Evolutionary conservation across 2,113 vertebrate genomes (phyloP), one percentile per base, ranked within the genome.

Genomic region (Neomonachus schauinslandi): DNA sequence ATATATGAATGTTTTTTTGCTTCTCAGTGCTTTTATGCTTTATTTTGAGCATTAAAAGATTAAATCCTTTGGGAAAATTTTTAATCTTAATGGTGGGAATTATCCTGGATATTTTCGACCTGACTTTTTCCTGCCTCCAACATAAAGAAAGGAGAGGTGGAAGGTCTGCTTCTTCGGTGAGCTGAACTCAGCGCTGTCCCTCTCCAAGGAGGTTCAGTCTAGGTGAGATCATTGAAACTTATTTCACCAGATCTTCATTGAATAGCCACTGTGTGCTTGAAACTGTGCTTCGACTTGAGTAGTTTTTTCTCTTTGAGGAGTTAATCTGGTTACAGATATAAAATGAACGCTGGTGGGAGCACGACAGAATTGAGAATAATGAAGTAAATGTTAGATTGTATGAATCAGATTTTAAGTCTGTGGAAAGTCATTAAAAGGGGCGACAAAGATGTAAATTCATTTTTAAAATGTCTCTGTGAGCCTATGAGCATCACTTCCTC

Each of bases 321-420:
- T 65, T 86, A 89, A 94, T 96, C 80, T 96, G 26, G n/a, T 80
- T 79, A 84, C 3, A 94, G 22, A 26, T 93, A 51, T 28, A 33
- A 89, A 80, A 59, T 36, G 22, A 89, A 77, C 42, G 15, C 39
- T 79, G 13, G 11, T 49, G 49, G 21, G 36, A 33, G 12, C 59
- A n/a, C 92, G 39, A 22, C 7, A 76, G 63, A 81, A 94, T 67
- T 76, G 57, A 95, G 49, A 69, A 61, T 76, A 87, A 83, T 79
- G 53, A 63, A 57, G 28, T 88, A 81, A 77, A 53, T 42, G 26
- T 55, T 84, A 53, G 42, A 65, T 31, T 80, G 9, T 91, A 71
- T 81, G 46, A 24, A 71, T 96, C n/a, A 22, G 15, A 85, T 81
- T 96, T 92, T 72, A 96, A 67, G 42, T 76, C 76, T 95, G 13